Conservation (phyloP, 2,113 vertebrate species). For the Aepyceros melampus region DNA sequence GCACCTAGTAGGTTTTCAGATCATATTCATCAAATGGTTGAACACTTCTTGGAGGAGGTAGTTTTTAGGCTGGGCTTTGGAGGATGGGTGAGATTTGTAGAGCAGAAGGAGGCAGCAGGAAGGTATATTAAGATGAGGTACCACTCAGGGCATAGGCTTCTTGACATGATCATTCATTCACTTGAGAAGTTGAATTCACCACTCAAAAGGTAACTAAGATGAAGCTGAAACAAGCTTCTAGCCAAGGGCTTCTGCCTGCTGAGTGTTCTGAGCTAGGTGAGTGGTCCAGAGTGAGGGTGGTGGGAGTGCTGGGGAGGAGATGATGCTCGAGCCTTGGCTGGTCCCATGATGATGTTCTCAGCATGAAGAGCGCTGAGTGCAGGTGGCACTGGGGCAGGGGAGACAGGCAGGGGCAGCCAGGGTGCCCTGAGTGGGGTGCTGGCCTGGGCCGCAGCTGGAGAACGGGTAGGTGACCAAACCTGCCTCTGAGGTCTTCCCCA, state of each 20-base stretch:
- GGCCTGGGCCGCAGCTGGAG: too few relatives aligned
- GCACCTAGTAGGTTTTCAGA: neutral
- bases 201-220: accelerated
- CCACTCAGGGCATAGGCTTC: neutral
- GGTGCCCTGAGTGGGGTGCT: too few relatives aligned
- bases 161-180: accelerated
- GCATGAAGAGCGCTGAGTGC: accelerated
- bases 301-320: neutral
- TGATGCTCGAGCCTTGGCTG: neutral
- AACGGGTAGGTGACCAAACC: accelerated
- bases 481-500: neutral
- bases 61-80: neutral
- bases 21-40: neutral
- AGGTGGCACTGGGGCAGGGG: neutral
- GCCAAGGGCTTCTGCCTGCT: accelerated
- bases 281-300: accelerated
- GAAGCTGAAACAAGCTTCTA: neutral
- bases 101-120: neutral
- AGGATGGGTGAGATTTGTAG: neutral
- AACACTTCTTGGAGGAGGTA: neutral
- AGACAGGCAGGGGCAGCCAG: neutral
- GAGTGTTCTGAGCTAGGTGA: neutral
- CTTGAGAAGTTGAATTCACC: neutral
- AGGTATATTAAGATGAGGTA: neutral
- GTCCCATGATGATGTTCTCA: neutral